Evolutionary conservation across 2,888 invertebrate genomes (phyloP), one percentile per base, ranked within the genome.

Genomic region (Erebia aethiops): DNA sequence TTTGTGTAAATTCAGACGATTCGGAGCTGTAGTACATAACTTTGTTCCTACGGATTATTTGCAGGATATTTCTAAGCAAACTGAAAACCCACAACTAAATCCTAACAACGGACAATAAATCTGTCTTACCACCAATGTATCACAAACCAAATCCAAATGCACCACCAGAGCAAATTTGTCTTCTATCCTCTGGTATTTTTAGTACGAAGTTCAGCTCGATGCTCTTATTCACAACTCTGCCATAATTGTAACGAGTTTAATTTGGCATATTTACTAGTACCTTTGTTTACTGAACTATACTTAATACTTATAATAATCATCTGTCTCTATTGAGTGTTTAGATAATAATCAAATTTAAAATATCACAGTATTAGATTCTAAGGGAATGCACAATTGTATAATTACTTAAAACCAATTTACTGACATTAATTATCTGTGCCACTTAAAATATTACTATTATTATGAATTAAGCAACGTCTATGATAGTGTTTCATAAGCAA

Each of bases 401-500:
- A 35, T 86, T 83, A 78, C 84, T 83, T 83, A 81, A 73, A 81
- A 73, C 76, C 69, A 74, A 77, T 84, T 82, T 82, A 79, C 82
- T 66, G 58, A 81, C 82, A 81, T 84, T 35, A 35, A 7, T 84
- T 85, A 84, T 84, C 88, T 87, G 92, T 90, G 92, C 92, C 92
- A 92, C 89, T 90, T 82, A 84, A 85, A 83, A 83, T 79, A 80
- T 81, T 84, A 87, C 82, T 18, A 16, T 80, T 76, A 80, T 79
- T 84, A 62, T 71, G 54, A 73, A 78, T 80, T 75, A 66, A 65
- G 13, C 77, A 76, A 77, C 81, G 79, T 82, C 77, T 83, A 76
- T 83, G 80, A 77, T 65, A 67, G 74, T 79, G 84, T 21, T 79
- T 81, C 73, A 73, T 86, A 88, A 87, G 84, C 83, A 86, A 87